These are phyloP conservation scores for Eupithecia insigniata DNA, from an alignment of 2,888 invertebrate species.

Conservation along the genomic window DNA sequence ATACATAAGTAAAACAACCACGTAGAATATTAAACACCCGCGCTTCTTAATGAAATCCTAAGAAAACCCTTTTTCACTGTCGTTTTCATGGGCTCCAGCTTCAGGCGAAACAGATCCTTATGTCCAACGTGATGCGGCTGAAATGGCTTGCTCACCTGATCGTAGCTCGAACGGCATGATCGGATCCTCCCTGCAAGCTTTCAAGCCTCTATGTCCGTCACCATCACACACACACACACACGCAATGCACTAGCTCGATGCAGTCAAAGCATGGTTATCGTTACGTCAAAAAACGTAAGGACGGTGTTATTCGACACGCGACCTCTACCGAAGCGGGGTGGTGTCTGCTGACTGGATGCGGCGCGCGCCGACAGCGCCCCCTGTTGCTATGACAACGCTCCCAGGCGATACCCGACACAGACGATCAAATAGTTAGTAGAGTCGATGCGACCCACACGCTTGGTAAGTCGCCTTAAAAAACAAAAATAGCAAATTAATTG, in stretches of 20 bases:
- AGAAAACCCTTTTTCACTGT: conserved; percentile 43
- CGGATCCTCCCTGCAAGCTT: conserved; percentile 38
- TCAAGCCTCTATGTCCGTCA: conserved; percentile 58
- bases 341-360: conserved; percentile 74
- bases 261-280: conserved; percentile 56
- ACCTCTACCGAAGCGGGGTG: conserved; percentile 70
- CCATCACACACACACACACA: conserved; percentile 65
- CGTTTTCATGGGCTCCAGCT: conserved; percentile 29
- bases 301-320: conserved; percentile 65
- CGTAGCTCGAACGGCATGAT: conserved; percentile 81
- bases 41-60: conserved; percentile 40
- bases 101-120: conserved; percentile 41
- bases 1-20: conserved; percentile 32
- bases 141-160: conserved; percentile 75
- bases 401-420: conserved; percentile 66
- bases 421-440: conserved; percentile 1
- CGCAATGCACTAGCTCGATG: conserved; percentile 44
- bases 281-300: conserved; percentile 65
- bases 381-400: conserved; percentile 75
- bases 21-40: conserved; percentile 31
- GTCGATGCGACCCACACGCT: conserved; percentile 13
- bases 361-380: conserved; percentile 81
- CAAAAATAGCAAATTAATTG: conserved; percentile 83
- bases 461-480: conserved; percentile 63
- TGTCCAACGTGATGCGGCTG: conserved; percentile 41